Evolutionary conservation across 2,113 vertebrate species (phyloP), one percentile per base, ranked within the genome.

Genomic region (Pangasianodon gigas): DNA sequence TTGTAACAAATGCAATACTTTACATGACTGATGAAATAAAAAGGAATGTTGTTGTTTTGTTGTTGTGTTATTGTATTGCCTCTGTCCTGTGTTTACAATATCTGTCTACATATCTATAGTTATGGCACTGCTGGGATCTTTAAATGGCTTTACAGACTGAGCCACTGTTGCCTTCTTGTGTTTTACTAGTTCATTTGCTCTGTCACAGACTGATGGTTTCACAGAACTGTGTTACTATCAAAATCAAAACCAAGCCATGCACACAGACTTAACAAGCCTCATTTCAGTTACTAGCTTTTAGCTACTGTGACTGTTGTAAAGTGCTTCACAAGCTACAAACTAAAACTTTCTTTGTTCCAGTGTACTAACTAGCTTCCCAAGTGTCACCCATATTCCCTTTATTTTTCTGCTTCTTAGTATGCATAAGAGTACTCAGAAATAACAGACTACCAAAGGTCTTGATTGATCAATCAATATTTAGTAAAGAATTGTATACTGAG

Each of bases 51-150:
- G 6, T 24, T 3, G 14, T 41, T n/a, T 37, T 37, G 37, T 37
- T 37, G 37, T 37, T 37, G 37, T 37, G 37, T 37, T 21, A 84
- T 24, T 58, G 16, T 84, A 60, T 24, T 41, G 6, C 18, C 21
- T 83, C 9, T 41, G n/a, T 41, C n/a, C 18, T 58, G 32, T 37
- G 29, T 81, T 52, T 81, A n/a, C 10, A 6, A 79, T 79, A 79
- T 79, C 75, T 81, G 10, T 13, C 54, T 58, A 84, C 82, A 60
- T 84, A 60, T 60, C 82, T 84, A 2, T 24, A 56, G 80, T 83
- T 56, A 26, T 37, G 14, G 48, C 80, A 83, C 51, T 82, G 13
- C 26, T 2, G 48, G 26, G 79, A 81, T 81, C 48, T 81, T 51
- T 80, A 51, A 77, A 51, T 2, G 5, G 26, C 46, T 80, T 52